Percentiles rank a stretch among this genome's conserved stretches.
These are phyloP conservation scores for Temnothorax nylanderi DNA, from an alignment of 1,140 invertebrate species.

Conservation along the genomic window DNA sequence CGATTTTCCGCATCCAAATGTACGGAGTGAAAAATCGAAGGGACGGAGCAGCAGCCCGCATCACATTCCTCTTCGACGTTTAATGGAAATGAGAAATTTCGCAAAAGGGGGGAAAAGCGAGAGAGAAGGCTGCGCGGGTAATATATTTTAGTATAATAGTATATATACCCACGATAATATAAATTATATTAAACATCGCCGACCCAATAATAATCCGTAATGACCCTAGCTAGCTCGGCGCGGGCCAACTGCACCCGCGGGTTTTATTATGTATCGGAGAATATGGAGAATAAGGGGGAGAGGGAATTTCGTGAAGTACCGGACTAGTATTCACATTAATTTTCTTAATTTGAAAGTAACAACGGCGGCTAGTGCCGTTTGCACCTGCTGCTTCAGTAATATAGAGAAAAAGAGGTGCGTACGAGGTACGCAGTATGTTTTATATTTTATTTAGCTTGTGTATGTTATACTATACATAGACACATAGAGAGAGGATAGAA, in stretches of 20 bases:
- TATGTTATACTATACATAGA: not conserved
- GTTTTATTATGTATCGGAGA: slow-evolving; percentile 61
- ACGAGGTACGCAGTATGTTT: slow-evolving; percentile 31
- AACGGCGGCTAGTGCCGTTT: slow-evolving; percentile 62
- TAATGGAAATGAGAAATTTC: slow-evolving; percentile 30
- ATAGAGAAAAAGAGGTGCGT: slow-evolving; percentile 12
- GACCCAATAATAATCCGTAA: slow-evolving; percentile 51
- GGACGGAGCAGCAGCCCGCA: not conserved
- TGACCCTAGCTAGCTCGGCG: slow-evolving; percentile 8
- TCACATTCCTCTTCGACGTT: not conserved
- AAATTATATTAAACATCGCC: slow-evolving; percentile 52
- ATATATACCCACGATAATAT: slow-evolving; percentile 9
- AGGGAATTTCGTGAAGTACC: slow-evolving; percentile 63
- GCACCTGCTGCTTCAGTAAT: slow-evolving; percentile 69
- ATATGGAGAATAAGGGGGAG: slow-evolving; percentile 30
- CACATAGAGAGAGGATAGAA: not conserved
- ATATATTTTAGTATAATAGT: slow-evolving; percentile 25
- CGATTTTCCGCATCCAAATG: slow-evolving; percentile 6
- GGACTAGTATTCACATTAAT: slow-evolving; percentile 69
- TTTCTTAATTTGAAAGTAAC: slow-evolving; percentile 75
- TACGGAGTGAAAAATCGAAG: not conserved
- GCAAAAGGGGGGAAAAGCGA: not conserved
- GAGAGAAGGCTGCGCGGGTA: not conserved
- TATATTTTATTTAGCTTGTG: slow-evolving; percentile 33
- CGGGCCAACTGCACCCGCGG: slow-evolving; percentile 44